A percentile compares a stretch with the other conserved stretches of the same genome.
phyloP scores from a whole-genome alignment of 2,113 vertebrate species.

The Abramis brama region DNA sequence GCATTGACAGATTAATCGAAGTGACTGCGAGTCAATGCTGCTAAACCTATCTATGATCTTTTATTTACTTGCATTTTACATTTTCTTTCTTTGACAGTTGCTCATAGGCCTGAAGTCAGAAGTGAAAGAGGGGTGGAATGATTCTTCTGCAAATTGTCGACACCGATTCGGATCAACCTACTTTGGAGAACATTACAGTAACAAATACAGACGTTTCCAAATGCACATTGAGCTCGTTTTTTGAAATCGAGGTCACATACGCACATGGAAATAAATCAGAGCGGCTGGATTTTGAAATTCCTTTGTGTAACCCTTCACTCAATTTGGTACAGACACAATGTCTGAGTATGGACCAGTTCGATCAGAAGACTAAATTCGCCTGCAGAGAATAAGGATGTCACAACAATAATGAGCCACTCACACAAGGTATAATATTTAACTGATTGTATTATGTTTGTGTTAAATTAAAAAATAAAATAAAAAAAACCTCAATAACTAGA shows the following conservation, averaged over 20 bases:
- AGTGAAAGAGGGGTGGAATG: neutral
- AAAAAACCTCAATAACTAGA: no score
- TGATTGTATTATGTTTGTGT: no score
- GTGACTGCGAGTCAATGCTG: neutral
- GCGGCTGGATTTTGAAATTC: conserved; percentile 7
- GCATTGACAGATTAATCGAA: conserved; percentile 16
- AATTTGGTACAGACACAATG: no score
- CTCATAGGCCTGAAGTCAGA: neutral
- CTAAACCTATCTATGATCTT: conserved; percentile 22
- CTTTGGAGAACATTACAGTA: neutral
- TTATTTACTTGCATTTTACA: conserved; percentile 13
- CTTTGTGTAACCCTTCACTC: neutral
- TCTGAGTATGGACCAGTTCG: no score
- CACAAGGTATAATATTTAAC: no score
- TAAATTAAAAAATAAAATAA: no score
- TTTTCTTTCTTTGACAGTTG: neutral
- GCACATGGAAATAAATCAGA: conserved; percentile 30
- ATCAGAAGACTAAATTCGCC: no score
- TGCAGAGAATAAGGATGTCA: no score
- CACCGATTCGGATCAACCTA: neutral
- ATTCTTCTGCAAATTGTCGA: conserved; percentile 9
- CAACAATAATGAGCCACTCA: no score
- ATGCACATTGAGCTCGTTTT: neutral
- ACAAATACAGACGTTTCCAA: conserved; percentile 10
- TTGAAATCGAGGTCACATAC: conserved; percentile 1